A percentile compares a stretch with the other conserved stretches of the same genome.
Evolutionary conservation across 2,113 vertebrate species (phyloP).

Genomic region (Rissa tridactyla): DNA sequence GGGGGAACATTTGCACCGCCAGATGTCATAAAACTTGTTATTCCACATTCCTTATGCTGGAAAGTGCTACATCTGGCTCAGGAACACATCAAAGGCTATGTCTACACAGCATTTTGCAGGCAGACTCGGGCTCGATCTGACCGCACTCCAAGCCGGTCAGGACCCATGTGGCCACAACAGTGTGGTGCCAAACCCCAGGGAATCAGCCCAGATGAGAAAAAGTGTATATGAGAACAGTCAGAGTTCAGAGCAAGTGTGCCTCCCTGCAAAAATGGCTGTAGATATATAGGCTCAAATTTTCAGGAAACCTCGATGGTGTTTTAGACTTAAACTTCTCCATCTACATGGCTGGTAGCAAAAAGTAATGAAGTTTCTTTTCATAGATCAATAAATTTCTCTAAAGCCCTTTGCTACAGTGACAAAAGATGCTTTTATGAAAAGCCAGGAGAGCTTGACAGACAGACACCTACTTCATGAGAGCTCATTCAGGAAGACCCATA

Average conservation of each 20-base stretch:
- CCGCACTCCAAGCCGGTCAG: neutral
- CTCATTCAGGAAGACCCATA: neutral
- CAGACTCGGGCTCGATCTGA: neutral
- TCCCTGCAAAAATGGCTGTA: neutral
- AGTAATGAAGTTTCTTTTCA: neutral
- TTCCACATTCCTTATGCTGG: slow-evolving; percentile 16
- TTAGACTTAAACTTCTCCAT: neutral
- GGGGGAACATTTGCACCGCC: neutral
- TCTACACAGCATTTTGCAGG: neutral
- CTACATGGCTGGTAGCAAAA: neutral
- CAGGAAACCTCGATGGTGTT: neutral
- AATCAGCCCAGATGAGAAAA: slow-evolving; percentile 7
- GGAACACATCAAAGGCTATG: slow-evolving; percentile 11
- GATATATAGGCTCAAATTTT: neutral
- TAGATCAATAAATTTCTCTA: neutral
- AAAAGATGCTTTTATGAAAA: neutral
- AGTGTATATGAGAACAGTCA: neutral
- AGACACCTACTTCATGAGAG: neutral
- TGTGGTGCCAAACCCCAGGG: neutral
- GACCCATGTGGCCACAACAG: neutral
- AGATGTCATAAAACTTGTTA: slow-evolving; percentile 25
- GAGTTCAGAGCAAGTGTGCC: neutral
- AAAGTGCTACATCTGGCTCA: slow-evolving; percentile 34
- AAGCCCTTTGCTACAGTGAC: neutral
- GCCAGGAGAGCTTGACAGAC: neutral